Evolutionary conservation across 1,140 invertebrate species (phyloP), one percentile per base, ranked within the genome.

Genomic region (Caligus rogercresseyi): DNA sequence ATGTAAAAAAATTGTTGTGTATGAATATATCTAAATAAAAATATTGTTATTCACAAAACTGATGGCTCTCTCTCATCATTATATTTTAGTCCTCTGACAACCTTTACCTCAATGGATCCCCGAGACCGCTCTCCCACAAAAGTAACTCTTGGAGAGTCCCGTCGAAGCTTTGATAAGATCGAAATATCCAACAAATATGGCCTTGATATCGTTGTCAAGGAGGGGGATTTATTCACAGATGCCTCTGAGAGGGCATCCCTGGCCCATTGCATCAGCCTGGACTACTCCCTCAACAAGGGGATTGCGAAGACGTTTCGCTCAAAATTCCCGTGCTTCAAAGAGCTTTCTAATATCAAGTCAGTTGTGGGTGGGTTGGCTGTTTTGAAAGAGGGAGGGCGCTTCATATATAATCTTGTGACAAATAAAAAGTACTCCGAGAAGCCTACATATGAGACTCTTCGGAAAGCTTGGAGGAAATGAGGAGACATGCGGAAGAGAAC

Each of bases 221-320:
- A 75, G 57, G 77, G 75, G 13, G 77, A 81, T 72, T 68, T 82
- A 25, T 81, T 82, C 67, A 68, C 69, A 26, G 23, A 11, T 21
- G 16, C 18, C 1, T 16, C 52, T 16, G 68, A 73, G 20, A 70
- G 71, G 20, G 69, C 74, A 26, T 74, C 77, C 3, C 66, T 83
- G n/a, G 81, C 76, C 16, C 80, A 83, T 69, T 82, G 81, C 69
- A 77, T 82, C 19, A 80, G 78, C 67, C 74, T 75, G 59, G 81
- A 82, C 67, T 71, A 79, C 56, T 70, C 71, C 25, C 82, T 83
- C 80, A 78, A 77, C 1, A 79, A 78, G 63, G 80, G 80, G 19
- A 81, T 82, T 61, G 80, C 80, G 1, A 74, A 77, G 0, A 65
- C 73, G 25, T 82, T 80, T 66, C 74, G 74, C 66, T 67, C 68